Conservation (phyloP, 2,113 vertebrate species). For the Salvator merianae region DNA sequence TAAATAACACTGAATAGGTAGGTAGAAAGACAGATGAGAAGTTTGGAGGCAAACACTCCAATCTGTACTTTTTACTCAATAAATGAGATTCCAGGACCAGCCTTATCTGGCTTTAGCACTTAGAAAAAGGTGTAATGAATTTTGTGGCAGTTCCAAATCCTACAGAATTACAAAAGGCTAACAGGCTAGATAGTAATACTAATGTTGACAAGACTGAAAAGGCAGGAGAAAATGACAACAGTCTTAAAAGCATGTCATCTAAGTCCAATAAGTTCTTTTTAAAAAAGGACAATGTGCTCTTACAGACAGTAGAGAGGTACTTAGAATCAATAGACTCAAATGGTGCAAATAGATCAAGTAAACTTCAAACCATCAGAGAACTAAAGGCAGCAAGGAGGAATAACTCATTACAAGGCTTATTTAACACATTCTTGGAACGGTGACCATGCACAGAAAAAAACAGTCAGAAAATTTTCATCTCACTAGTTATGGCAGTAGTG, state of each 20-base stretch:
- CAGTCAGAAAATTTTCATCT: conserved; percentile 33
- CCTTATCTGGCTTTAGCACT: background rate
- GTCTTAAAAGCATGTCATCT: background rate
- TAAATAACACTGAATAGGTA: background rate
- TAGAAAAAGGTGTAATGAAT: background rate
- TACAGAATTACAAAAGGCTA: background rate
- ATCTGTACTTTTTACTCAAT: background rate
- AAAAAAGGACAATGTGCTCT: background rate
- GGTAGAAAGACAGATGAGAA: background rate
- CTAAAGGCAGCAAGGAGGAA: conserved; percentile 14
- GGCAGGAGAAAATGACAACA: background rate
- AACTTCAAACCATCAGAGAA: conserved; percentile 10
- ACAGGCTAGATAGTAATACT: background rate
- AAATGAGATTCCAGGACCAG: background rate
- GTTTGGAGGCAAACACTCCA: no score
- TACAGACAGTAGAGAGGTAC: background rate
- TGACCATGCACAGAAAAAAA: conserved; percentile 25
- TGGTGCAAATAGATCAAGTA: background rate
- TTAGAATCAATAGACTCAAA: background rate
- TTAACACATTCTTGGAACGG: conserved; percentile 28
- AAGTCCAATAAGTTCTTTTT: background rate
- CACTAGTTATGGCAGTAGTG: background rate
- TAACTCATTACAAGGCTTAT: conserved; percentile 44
- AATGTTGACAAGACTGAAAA: background rate
- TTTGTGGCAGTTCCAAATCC: background rate